Base-by-base conservation (phyloP, 2,888 invertebrate species). In the Drosophila neoperkinsi region DNA sequence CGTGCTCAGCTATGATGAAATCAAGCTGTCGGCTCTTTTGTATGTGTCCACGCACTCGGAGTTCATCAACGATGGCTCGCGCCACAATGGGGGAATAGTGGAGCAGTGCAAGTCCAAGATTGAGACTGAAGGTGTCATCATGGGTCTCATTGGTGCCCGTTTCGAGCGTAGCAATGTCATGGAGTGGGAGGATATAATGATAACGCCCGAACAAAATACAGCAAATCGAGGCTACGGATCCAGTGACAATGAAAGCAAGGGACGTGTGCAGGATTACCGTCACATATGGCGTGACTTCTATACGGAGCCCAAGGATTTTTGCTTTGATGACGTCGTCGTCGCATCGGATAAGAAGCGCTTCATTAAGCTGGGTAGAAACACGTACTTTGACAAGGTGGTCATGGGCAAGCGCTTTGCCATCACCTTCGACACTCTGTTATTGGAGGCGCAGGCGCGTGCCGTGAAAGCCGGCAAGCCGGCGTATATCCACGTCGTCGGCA, bases 401-500 rank as follows among this genome's bases (percentile, higher is more conserved):
- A 93, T 91, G 92, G 89, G 80, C 63, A 92, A 91, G 78, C 93
- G 95, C n/a, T 91, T 95, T 49, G 92, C 94, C 31, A 93, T 95
- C 6, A 92, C 94, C 0, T 94, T 95, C 2, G 96, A 96, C 77
- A 95, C 95, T 0, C 93, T 95, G 28, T 88, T 96, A 1, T 77
- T 96, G n/a, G 96, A 96, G 64, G 95, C 95, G 0, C 94, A 96
- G 66, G 91, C 93, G 0, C 93, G 96, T n/a, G 95, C 95, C 0
- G 92, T 88, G 5, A 93, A 92, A 0, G 93, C 91, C 0, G 94
- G 92, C n/a, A 95, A 94, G 33, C 93, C 94, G 9, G 96, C 95
- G 0, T 96, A 94, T 79, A 84, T 96, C 2, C 96, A 96, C 88
- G 94, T 96, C 7, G 94, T 96, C 21, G 96, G 96, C 16, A 94